phyloP scores from a whole-genome alignment of 2,113 vertebrate genomes.

The Gasterosteus nipponicus region DNA sequence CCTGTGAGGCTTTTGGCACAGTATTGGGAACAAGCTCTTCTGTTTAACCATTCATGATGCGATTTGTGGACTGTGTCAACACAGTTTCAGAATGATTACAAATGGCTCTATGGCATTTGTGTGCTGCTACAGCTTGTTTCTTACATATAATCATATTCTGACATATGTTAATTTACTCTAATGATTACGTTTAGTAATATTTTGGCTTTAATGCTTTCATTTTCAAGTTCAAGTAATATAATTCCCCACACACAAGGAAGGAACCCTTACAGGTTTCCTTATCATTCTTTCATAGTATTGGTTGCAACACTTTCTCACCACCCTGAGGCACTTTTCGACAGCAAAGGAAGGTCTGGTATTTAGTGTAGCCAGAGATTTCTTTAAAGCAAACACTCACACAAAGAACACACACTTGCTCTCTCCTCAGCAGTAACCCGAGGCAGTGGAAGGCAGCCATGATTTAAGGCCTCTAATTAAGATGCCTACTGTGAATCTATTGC shows the following conservation, averaged over 20 bases:
- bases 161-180: too few species aligned
- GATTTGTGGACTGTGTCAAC: neutral
- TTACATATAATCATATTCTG: neutral
- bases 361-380: slow-evolving; percentile 21
- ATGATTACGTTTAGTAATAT: neutral
- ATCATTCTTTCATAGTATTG: neutral
- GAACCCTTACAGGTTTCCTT: neutral
- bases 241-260: neutral
- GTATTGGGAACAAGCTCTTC: neutral
- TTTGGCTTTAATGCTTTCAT: neutral
- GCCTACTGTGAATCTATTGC: slow-evolving; percentile 69
- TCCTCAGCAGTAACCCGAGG: slow-evolving; percentile 42
- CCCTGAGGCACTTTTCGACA: slow-evolving; percentile 22
- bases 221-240: neutral
- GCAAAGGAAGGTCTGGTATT: slow-evolving; percentile 34
- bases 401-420: slow-evolving; percentile 16
- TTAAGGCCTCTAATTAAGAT: slow-evolving; percentile 73
- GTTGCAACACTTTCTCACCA: neutral
- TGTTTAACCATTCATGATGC: neutral
- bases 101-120: neutral
- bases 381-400: slow-evolving; percentile 28
- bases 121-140: neutral
- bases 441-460: slow-evolving; percentile 60
- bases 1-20: neutral
- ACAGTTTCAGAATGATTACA: neutral